Evolutionary conservation across 2,888 invertebrate species (phyloP).

Genomic region (Aleiodes leptofemur): DNA sequence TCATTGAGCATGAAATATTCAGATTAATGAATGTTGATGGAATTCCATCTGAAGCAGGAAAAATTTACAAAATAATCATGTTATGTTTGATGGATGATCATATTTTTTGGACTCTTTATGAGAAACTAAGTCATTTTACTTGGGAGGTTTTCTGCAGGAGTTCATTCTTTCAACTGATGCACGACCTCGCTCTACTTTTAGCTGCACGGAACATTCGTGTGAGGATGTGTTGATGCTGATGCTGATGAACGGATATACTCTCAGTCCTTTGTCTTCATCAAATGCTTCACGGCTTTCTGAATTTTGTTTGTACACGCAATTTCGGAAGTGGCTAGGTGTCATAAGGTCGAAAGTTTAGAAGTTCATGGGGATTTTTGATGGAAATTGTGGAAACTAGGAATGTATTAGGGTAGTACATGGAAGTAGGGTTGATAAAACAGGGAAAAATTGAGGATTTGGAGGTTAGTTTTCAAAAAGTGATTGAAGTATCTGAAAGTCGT

Average conservation of each 20-base stretch:
- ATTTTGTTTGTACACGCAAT: slow-evolving; percentile 21
- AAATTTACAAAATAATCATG: neutral
- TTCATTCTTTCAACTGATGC: slow-evolving; percentile 46
- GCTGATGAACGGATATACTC: neutral
- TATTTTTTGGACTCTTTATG: slow-evolving; percentile 35
- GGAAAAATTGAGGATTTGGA: neutral
- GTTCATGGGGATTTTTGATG: slow-evolving; percentile 24
- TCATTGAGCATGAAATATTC: neutral
- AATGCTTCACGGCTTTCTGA: slow-evolving; percentile 35
- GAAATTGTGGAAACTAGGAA: neutral
- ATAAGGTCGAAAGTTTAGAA: slow-evolving; percentile 7
- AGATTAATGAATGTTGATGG: slow-evolving; percentile 1
- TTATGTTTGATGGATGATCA: slow-evolving; percentile 39
- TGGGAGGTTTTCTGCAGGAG: slow-evolving; percentile 28
- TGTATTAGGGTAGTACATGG: no score
- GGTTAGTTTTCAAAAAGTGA: no score
- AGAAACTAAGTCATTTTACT: neutral
- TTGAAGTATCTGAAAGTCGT: no score
- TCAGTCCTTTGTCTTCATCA: slow-evolving; percentile 21
- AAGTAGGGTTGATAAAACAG: neutral
- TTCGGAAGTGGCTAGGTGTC: neutral
- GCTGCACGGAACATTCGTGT: slow-evolving; percentile 32
- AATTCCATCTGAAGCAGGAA: neutral
- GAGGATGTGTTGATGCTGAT: neutral
- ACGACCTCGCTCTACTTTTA: slow-evolving; percentile 50